Percentiles rank a stretch among this genome's conserved stretches.
Evolutionary conservation across 2,888 invertebrate species (phyloP).

Genomic region (Apamea monoglypha): DNA sequence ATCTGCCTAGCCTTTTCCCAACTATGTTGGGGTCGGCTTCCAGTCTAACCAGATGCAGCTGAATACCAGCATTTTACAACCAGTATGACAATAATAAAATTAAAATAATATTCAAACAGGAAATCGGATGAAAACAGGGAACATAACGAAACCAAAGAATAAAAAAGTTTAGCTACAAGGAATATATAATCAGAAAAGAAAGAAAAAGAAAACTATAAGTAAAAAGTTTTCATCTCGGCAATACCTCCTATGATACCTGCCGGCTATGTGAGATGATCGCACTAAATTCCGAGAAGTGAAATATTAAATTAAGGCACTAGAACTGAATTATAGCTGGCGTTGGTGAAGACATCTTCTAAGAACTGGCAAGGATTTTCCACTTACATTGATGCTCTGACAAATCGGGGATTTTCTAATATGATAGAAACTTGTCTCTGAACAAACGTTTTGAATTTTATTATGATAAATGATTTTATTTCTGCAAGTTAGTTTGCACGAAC

Average conservation of each 20-base stretch:
- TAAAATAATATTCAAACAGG: constrained; percentile 16
- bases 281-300: constrained; percentile 32
- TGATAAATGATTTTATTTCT: no score
- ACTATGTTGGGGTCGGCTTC: no score
- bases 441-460: no score
- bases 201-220: constrained; percentile 1
- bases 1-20: no score
- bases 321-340: constrained; percentile 33
- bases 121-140: neutral
- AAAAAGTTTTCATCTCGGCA: neutral
- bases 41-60: no score
- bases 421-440: neutral
- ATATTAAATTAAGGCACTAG: constrained; percentile 42
- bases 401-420: neutral
- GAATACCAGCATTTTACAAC: no score
- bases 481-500: no score
- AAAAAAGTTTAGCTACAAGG: neutral
- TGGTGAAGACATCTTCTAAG: constrained; percentile 7
- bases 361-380: neutral
- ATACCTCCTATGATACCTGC: constrained; percentile 27
- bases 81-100: constrained; percentile 1
- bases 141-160: neutral
- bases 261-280: constrained; percentile 16
- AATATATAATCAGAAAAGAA: neutral
- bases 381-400: constrained; percentile 2